Conservation (phyloP, 2,888 invertebrate genomes). For the Drosophila hamatofila region DNA sequence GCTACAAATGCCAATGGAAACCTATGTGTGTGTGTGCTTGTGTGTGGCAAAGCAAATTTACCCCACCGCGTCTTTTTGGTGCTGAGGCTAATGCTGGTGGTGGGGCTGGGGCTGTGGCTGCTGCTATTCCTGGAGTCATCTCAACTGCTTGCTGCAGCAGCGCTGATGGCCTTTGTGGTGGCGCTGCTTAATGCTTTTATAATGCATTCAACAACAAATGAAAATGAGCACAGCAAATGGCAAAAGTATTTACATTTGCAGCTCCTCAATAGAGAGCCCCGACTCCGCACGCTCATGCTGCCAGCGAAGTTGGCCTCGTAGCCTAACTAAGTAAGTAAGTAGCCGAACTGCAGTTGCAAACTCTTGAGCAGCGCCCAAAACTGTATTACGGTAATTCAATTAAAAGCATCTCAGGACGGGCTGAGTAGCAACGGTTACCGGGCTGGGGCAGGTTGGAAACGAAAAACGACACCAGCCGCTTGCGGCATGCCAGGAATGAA, state of each 20-base stretch:
- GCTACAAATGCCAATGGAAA: slow-evolving; percentile 10
- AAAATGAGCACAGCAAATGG: slow-evolving; percentile 58
- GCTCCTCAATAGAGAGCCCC: neutral
- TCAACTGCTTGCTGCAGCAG: slow-evolving; percentile 6
- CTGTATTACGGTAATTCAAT: slow-evolving; percentile 71
- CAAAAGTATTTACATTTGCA: slow-evolving; percentile 54
- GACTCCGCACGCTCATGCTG: neutral
- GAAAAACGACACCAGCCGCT: slow-evolving; percentile 67
- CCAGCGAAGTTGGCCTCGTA: slow-evolving; percentile 9
- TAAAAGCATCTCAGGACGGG: slow-evolving; percentile 30
- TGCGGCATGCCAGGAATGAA: slow-evolving; percentile 75
- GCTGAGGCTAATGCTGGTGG: too few species aligned
- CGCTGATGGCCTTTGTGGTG: slow-evolving; percentile 57
- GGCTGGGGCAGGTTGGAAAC: slow-evolving; percentile 19
- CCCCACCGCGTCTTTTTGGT: slow-evolving; percentile 28
- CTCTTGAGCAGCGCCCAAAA: slow-evolving; percentile 35
- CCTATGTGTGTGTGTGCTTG: slow-evolving; percentile 38
- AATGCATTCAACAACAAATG: slow-evolving; percentile 66
- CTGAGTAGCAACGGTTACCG: too few species aligned
- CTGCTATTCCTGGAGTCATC: neutral
- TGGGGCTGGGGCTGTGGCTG: neutral
- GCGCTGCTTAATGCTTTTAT: slow-evolving; percentile 75
- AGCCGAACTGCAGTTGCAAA: slow-evolving; percentile 10
- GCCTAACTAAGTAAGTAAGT: slow-evolving; percentile 12
- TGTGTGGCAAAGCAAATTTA: slow-evolving; percentile 60